Percentiles rank a stretch among this genome's conserved stretches.
phyloP scores from a whole-genome alignment of 1,140 invertebrate genomes.

The Hesperophylax magnus region DNA sequence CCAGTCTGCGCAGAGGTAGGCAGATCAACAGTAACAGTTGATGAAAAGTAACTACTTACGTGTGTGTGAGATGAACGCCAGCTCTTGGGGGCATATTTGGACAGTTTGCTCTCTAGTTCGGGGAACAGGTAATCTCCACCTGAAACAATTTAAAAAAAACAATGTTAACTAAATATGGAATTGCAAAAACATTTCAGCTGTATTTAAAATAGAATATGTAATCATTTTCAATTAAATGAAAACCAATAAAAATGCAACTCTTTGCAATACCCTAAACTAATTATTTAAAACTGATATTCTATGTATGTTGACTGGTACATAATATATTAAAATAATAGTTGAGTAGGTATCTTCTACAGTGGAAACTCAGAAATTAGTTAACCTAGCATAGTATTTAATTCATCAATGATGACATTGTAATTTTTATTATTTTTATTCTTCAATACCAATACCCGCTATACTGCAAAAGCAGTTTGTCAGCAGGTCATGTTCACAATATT shows the following conservation, averaged over 20 bases:
- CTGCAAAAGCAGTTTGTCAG: no score
- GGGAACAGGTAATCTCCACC: slow-evolving; percentile 96
- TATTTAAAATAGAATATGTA: neutral
- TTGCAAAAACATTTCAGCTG: neutral
- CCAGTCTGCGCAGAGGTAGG: neutral
- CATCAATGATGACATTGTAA: no score
- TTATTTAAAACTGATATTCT: no score
- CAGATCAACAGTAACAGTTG: neutral
- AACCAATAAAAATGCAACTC: no score
- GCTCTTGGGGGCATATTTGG: slow-evolving; percentile 95
- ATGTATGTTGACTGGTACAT: no score
- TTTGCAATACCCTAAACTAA: no score
- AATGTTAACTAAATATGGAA: neutral
- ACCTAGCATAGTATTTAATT: no score
- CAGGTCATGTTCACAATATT: no score
- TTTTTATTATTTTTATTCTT: no score
- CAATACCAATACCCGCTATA: no score
- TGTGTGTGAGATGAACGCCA: slow-evolving; percentile 94
- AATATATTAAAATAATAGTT: no score
- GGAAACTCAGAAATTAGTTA: neutral
- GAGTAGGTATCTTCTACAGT: neutral
- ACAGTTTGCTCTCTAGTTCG: slow-evolving; percentile 93
- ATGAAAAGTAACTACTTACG: slow-evolving; percentile 74
- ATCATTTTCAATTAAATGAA: no score
- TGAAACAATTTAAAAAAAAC: slow-evolving; percentile 68